Base-by-base conservation (phyloP, 2,113 vertebrate genomes). In the Hydrochoerus hydrochaeris region DNA sequence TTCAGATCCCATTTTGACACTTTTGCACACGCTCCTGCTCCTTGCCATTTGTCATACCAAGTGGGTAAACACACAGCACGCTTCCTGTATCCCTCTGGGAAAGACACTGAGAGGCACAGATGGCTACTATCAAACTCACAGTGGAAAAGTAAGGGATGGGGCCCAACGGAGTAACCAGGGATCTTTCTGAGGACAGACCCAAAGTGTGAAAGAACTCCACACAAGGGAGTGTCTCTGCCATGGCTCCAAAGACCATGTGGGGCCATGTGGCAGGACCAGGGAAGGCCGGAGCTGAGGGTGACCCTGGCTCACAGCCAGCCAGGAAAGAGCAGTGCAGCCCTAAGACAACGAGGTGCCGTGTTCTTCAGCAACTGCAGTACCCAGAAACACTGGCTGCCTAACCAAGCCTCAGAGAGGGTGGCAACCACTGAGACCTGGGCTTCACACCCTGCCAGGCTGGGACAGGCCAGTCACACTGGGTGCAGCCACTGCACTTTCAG, bases 381-480 rank as follows among this genome's bases (percentile, higher is more conserved):
- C 35, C 7, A n/a, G 83, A 69, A 10, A 20, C 63, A 4, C 19
- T 35, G 5, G 7, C 12, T 82, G n/a, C 69, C 63, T 3, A 16
- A 16, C 20, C 11, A 16, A n/a, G 14, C n/a, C 83, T 67, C 20
- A 4, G 35, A n/a, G 7, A 4, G 19, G n/a, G n/a, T 17, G 2
- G 1, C 14, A 3, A 30, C 49, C 14, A 2, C 38, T 58, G 12
- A 28, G 0, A 0, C 10, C 26, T 57, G n/a, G 26, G 44, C 41
- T 80, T 69, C 41, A 13, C 8, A 28, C 32, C 26, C 60, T 4
- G 3, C 41, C 13, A 38, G 49, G 63, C 11, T 24, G 30, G 17
- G 3, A 4, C 57, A 22, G 19, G 10, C 49, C 67, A n/a, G 38
- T 7, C 28, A 11, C 0, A n/a, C 12, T 20, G 38, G 54, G 17